phyloP scores from a whole-genome alignment of 2,888 invertebrate species.

The Amblyteles armatorius region DNA sequence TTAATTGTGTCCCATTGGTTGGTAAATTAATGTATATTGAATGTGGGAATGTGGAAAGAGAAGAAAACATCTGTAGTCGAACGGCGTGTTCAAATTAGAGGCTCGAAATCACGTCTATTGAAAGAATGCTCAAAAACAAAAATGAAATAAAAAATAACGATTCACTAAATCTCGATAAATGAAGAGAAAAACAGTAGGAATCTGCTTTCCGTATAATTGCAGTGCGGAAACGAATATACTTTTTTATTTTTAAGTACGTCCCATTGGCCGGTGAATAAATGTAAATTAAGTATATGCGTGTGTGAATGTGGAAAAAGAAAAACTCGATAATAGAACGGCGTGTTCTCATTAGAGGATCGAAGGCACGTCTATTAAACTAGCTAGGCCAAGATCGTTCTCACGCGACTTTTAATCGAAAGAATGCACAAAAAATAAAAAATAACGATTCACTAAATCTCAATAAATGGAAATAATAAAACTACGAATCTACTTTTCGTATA shows the following conservation, averaged over 20 bases:
- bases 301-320: conserved; percentile 9
- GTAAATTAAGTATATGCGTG: conserved; percentile 3
- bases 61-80: conserved; percentile 32
- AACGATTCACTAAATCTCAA: not conserved
- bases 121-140: not conserved
- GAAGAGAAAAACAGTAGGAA: not conserved
- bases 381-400: conserved; percentile 8
- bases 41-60: not conserved
- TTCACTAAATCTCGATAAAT: not conserved
- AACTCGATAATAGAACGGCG: conserved; percentile 32
- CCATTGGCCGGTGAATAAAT: conserved; percentile 1
- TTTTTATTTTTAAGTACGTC: not conserved
- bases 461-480: not conserved
- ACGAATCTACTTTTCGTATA: not conserved
- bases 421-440: not conserved
- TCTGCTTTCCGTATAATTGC: not conserved
- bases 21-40: conserved; percentile 7
- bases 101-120: not conserved
- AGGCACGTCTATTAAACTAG: not conserved
- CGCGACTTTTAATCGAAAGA: not conserved
- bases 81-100: conserved; percentile 43
- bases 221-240: too few species aligned
- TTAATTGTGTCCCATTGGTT: not conserved
- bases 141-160: too few species aligned
- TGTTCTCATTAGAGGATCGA: conserved; percentile 46